Base-by-base conservation (phyloP, 2,888 invertebrate genomes). In the Acanthosepion lycidas region DNA sequence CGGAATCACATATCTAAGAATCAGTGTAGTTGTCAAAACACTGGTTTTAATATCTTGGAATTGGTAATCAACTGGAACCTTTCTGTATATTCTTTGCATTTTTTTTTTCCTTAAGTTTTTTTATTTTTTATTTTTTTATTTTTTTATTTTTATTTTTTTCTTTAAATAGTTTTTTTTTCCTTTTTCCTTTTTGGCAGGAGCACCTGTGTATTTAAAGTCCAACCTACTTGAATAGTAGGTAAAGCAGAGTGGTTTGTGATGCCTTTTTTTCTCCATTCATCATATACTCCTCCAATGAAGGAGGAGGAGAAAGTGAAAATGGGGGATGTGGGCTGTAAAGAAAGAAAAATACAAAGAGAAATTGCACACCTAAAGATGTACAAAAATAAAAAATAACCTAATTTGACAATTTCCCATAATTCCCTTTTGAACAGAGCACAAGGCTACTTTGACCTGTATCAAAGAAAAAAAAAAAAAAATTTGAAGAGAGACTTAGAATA, bases 221-320 rank as follows among this genome's bases (percentile, higher is more conserved):
- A 93, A 93, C 93, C 93, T 93, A 93, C 93, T 53, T 93, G 93
- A 33, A 93, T 53, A 48, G 42, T 78, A 91, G 94, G 78, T 93
- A 92, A 92, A 94, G 23, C 51, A 55, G 91, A 95, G 95, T 94
- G 96, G 95, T 26, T 93, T 51, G 64, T 94, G n/a, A 64, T 94
- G 91, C 49, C 51, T 94, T 33, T 55, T 78, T 94, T 94, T 94
- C n/a, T 49, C 93, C 33, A 93, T 93, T 51, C 93, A 93, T 93
- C n/a, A 53, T 93, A 93, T 53, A 93, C n/a, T 51, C 94, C 94
- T 93, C 94, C 94, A 94, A 94, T 94, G 92, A 94, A 59, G 92
- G 42, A 92, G 94, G 92, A 55, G 55, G 94, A 94, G 92, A 78
- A n/a, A 78, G n/a, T n/a, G n/a, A 33, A 78, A 78, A 33, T 33